These are phyloP conservation scores for Umimayanthus kanabou DNA, from an alignment of 92 coral and sea anemone species.

Conservation along the genomic window DNA sequence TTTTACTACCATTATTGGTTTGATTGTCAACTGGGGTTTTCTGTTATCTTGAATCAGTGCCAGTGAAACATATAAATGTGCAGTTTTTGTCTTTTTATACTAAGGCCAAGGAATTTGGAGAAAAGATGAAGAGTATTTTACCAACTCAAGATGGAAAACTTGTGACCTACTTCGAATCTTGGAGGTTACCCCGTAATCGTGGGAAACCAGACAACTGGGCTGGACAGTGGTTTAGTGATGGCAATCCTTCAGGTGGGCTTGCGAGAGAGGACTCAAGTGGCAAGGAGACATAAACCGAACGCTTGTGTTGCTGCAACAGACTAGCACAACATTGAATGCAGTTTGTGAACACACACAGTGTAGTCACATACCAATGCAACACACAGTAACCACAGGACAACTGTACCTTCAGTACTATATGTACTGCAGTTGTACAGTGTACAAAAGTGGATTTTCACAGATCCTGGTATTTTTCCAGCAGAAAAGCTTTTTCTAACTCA, in stretches of 20 bases:
- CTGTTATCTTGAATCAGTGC: too few relatives aligned
- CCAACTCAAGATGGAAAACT: slow-evolving; percentile 84
- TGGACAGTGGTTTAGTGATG: slow-evolving; percentile 49
- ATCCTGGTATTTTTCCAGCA: too few relatives aligned
- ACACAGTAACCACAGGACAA: background rate
- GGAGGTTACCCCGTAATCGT: slow-evolving; percentile 66
- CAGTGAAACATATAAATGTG: background rate
- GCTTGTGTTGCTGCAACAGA: background rate
- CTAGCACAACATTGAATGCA: background rate
- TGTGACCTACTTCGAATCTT: slow-evolving; percentile 74
- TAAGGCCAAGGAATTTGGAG: slow-evolving; percentile 80
- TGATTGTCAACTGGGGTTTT: too few relatives aligned
- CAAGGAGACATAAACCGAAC: slow-evolving; percentile 19
- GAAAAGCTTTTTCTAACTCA: too few relatives aligned
- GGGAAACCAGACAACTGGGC: slow-evolving; percentile 50
- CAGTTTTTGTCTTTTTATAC: background rate
- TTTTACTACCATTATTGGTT: too few relatives aligned
- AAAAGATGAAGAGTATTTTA: slow-evolving; percentile 68
- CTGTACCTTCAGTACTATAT: too few relatives aligned
- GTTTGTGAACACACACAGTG: background rate
- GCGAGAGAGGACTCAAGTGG: background rate
- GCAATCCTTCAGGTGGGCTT: background rate
- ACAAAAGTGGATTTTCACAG: too few relatives aligned
- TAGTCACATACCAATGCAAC: background rate
- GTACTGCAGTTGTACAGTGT: too few relatives aligned